Percentiles rank a stretch among this genome's conserved stretches.
These are phyloP conservation scores for Diadumene lineata DNA, from an alignment of 92 coral and sea anemone genomes.

Conservation along the genomic window DNA sequence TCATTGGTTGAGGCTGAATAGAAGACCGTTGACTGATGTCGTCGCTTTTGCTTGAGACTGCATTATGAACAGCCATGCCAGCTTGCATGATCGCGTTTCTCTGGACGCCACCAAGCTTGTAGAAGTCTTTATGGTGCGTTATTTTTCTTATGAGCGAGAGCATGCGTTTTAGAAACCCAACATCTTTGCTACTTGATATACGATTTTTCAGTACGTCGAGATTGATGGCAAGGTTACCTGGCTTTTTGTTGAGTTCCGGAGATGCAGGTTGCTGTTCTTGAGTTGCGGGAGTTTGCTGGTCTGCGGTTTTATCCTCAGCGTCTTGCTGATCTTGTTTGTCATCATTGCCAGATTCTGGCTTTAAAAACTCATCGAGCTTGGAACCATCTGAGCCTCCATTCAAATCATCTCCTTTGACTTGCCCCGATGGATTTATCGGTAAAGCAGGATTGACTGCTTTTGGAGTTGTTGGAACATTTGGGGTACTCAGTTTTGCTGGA, in stretches of 20 bases:
- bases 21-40: slow-evolving; percentile 16
- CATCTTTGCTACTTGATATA: slow-evolving; percentile 73
- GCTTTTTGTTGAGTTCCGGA: not conserved
- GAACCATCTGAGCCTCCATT: not conserved
- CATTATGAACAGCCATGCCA: slow-evolving; percentile 56
- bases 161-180: slow-evolving; percentile 78
- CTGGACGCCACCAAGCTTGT: slow-evolving; percentile 65
- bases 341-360: slow-evolving; percentile 2
- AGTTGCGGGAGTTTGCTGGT: not conserved
- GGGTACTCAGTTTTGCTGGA: not conserved
- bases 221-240: slow-evolving; percentile 44
- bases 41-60: not conserved
- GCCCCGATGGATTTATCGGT: not conserved
- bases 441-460: not conserved
- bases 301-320: too few species aligned
- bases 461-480: slow-evolving; percentile 2
- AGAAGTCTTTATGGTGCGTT: slow-evolving; percentile 82
- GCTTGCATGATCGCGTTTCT: slow-evolving; percentile 70
- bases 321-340: not conserved
- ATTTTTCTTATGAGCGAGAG: slow-evolving; percentile 74
- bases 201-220: slow-evolving; percentile 72
- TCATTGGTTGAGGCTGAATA: slow-evolving; percentile 12
- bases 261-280: not conserved
- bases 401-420: slow-evolving; percentile 7
- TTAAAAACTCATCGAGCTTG: slow-evolving; percentile 25